A percentile compares a stretch with the other conserved stretches of the same genome.
Evolutionary conservation across 2,113 vertebrate species (phyloP).

Genomic region (Cephalopholis sonnerati): DNA sequence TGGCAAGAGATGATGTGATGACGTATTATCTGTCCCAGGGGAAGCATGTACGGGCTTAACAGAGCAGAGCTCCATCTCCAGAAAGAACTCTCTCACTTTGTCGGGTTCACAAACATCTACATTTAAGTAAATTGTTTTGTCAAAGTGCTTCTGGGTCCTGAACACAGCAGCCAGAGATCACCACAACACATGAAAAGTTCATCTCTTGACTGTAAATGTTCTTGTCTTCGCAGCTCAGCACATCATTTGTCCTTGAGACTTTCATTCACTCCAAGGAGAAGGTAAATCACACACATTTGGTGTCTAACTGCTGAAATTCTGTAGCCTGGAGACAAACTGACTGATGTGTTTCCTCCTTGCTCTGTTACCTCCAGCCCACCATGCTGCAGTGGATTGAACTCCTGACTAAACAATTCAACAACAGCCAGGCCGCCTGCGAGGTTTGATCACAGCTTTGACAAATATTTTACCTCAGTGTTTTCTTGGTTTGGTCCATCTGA

Average conservation of each 20-base stretch:
- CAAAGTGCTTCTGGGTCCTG: no score
- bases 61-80: no score
- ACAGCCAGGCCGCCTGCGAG: slow-evolving; percentile 99
- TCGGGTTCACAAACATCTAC: no score
- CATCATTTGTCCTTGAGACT: slow-evolving; percentile 98
- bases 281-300: slow-evolving; percentile 77
- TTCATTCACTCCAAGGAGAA: slow-evolving; percentile 99
- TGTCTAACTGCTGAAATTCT: background rate
- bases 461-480: background rate
- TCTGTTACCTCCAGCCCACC: slow-evolving; percentile 87
- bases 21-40: no score
- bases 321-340: background rate
- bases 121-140: no score
- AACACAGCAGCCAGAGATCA: no score
- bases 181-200: no score
- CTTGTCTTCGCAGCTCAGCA: slow-evolving; percentile 91
- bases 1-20: no score
- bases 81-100: no score
- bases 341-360: background rate
- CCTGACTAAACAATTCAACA: slow-evolving; percentile 99
- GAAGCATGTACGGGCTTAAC: no score
- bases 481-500: background rate
- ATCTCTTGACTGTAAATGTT: background rate
- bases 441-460: slow-evolving; percentile 65
- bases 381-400: slow-evolving; percentile 99